Base-by-base conservation (phyloP, 2,113 vertebrate species). In the Periophthalmodon schlosseri region DNA sequence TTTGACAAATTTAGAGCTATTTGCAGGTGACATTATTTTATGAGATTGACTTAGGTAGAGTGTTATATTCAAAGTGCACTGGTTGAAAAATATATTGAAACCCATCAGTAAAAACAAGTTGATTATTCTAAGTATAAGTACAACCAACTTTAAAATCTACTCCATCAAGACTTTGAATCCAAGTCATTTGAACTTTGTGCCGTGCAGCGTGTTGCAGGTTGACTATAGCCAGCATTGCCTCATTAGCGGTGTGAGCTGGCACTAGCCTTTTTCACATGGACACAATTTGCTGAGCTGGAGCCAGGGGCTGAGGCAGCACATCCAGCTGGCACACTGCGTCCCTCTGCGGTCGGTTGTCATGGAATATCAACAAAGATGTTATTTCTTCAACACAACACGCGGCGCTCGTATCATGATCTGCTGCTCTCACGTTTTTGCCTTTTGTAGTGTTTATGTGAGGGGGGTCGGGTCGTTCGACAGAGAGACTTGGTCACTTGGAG, bases 301-400 rank as follows among this genome's bases (percentile, higher is more conserved):
- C 75, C 80, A 73, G 18, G 16, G 68, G 76, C 81, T 75, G 75
- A 83, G 82, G 70, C 75, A 82, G 83, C 80, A 78, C 76, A 88
- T 88, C 78, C 74, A 91, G 84, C 85, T 88, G 86, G 84, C 87
- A 89, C 81, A 78, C 88, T 85, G 75, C 87, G 88, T 78, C 79
- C 82, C 68, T 83, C 77, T 88, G 86, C 75, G 82, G 84, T 85
- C 79, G 88, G 91, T 88, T 90, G 81, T 89, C 79, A 87, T 85
- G 86, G 88, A 90, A 88, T 75, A 89, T 91, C 89, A 88, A 87
- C 83, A 91, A 78, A 82, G 82, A 85, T 88, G 85, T 88, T 86
- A 87, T 86, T 86, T 78, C 74, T 85, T 71, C 70, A 81, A 83
- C 81, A 83, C 87, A 94, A 93, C 92, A 91, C 87, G 86, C 90